phyloP scores from a whole-genome alignment of 1,140 invertebrate species.

The Psilanteris sp. region DNA sequence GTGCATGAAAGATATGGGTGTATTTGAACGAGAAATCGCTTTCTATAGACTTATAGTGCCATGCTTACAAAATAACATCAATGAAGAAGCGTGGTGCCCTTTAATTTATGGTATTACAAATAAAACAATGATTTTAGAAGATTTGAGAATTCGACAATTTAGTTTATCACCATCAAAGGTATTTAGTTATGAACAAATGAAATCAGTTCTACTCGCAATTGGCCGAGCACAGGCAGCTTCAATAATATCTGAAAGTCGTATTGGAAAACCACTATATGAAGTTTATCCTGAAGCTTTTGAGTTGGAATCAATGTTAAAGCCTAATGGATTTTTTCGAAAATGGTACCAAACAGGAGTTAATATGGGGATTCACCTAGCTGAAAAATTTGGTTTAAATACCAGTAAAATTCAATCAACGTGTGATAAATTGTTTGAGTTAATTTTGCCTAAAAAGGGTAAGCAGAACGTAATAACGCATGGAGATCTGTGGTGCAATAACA shows the following conservation, averaged over 20 bases:
- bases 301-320: slow-evolving; percentile 16
- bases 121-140: slow-evolving; percentile 77
- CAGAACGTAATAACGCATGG: slow-evolving; percentile 82
- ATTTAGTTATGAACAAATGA: slow-evolving; percentile 77
- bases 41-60: slow-evolving; percentile 39
- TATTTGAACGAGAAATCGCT: slow-evolving; percentile 72
- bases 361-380: slow-evolving; percentile 60
- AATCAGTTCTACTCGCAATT: slow-evolving; percentile 77
- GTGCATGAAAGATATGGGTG: slow-evolving; percentile 74
- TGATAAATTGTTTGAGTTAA: slow-evolving; percentile 73
- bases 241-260: slow-evolving; percentile 78
- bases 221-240: slow-evolving; percentile 82
- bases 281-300: slow-evolving; percentile 61
- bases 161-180: slow-evolving; percentile 66
- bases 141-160: slow-evolving; percentile 73
- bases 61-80: slow-evolving; percentile 10
- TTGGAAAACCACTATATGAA: slow-evolving; percentile 57
- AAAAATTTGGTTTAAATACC: slow-evolving; percentile 65
- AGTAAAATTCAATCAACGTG: slow-evolving; percentile 69
- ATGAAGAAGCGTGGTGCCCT: slow-evolving; percentile 66
- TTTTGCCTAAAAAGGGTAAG: slow-evolving; percentile 76
- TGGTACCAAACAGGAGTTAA: slow-evolving; percentile 68
- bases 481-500: slow-evolving; percentile 82
- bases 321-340: slow-evolving; percentile 12
- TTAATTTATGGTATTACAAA: slow-evolving; percentile 75